phyloP scores from a whole-genome alignment of 2,113 vertebrate species.

The Eptesicus fuscus region DNA sequence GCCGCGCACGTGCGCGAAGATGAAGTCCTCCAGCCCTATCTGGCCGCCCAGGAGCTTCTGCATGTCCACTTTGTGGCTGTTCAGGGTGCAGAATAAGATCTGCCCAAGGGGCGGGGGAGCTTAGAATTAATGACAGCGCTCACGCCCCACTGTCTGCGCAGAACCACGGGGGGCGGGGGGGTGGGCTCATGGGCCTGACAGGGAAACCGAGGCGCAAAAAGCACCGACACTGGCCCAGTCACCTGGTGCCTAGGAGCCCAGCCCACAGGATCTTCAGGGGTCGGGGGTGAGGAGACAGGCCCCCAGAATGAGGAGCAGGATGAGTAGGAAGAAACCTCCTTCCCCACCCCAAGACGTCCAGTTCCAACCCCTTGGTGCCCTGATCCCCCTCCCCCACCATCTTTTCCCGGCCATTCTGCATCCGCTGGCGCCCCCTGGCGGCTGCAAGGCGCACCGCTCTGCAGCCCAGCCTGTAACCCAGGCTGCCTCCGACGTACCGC shows the following conservation, averaged over 20 bases:
- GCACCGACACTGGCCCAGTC: background rate
- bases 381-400: background rate
- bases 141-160: background rate
- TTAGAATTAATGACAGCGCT: background rate
- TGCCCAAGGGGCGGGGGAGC: conserved; percentile 61
- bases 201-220: background rate
- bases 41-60: conserved; percentile 96
- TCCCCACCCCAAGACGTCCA: background rate
- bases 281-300: too few species aligned
- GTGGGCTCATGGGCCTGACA: background rate
- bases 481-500: background rate
- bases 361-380: background rate
- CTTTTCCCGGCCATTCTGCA: background rate
- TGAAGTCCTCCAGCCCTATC: conserved; percentile 98
- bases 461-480: background rate
- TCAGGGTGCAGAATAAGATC: conserved; percentile 98
- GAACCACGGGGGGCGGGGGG: background rate
- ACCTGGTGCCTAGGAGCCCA: background rate
- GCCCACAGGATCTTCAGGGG: background rate
- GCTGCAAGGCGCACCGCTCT: background rate
- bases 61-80: conserved; percentile 99
- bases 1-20: conserved; percentile 94
- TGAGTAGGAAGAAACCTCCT: background rate
- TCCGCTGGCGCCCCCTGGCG: background rate
- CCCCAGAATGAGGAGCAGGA: background rate